Base-by-base conservation (phyloP, 2,797 vertebrate species). In the Sternotherus odoratus region DNA sequence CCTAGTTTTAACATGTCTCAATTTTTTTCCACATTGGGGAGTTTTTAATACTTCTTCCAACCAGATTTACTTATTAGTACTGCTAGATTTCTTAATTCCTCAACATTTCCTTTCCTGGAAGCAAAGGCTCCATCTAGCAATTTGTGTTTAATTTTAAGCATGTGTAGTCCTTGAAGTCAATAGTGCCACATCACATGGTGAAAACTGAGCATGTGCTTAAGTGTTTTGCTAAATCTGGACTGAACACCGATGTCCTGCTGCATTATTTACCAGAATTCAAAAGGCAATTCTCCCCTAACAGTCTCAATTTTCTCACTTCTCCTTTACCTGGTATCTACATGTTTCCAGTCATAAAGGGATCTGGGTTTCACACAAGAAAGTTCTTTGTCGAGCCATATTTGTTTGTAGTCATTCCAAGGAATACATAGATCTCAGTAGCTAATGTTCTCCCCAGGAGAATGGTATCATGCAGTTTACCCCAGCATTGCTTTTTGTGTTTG, bases 321-420 rank as follows among this genome's bases (percentile, higher is more conserved):
- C 3, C 72, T 63, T n/a, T 63, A 77, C 46, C 3, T 60, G 0
- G 8, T 75, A 51, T 83, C 78, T 6, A 6, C 2, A 23, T 2
- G 2, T 69, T 69, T 69, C 66, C 21, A 69, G 66, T 36, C 36
- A 39, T 39, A 36, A 23, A 12, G 11, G 66, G 10, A 1, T 69
- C n/a, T 23, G 19, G 66, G 21, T 39, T 39, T 19, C 17, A 39
- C 10, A 69, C 36, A 39, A 36, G 63, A 23, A 21, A 39, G 3
- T 10, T 69, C 66, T n/a, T 24, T 69, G n/a, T 39, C 39, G 21
- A 69, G 63, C 11, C 36, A 39, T 85, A 56, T 87, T 82, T 89
- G 13, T 86, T 84, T 60, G 49, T 53, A 91, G 84, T 92, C 94
- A 33, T 87, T 39, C 49, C 54, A 90, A 89, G 77, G 12, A 92